Evolutionary conservation across 1,140 invertebrate species (phyloP).

Genomic region (Monomorium pharaonis): DNA sequence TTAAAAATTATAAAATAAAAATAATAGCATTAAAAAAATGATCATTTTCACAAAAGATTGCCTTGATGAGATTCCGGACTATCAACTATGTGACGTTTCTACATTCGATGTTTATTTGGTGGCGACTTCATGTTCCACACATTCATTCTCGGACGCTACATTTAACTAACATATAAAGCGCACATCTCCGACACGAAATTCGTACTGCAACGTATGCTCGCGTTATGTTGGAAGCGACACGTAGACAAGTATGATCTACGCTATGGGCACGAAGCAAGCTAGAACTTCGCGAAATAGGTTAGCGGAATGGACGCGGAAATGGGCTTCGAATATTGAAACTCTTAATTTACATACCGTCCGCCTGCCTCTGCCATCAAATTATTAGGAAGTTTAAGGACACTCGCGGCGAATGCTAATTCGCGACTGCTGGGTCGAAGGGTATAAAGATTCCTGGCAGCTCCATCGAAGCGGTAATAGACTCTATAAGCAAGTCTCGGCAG

Average conservation of each 20-base stretch:
- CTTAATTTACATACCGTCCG: slow-evolving; percentile 56
- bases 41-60: neutral
- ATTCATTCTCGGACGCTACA: slow-evolving; percentile 36
- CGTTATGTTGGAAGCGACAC: slow-evolving; percentile 22
- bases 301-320: slow-evolving; percentile 54
- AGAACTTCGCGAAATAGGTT: slow-evolving; percentile 53
- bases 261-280: slow-evolving; percentile 14
- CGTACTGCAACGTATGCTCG: neutral
- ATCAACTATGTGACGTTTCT: neutral
- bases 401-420: slow-evolving; percentile 64
- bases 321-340: slow-evolving; percentile 60
- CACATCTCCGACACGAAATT: slow-evolving; percentile 13
- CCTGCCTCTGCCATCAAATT: slow-evolving; percentile 56
- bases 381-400: slow-evolving; percentile 62
- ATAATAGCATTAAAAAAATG: neutral
- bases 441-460: slow-evolving; percentile 67
- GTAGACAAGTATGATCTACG: slow-evolving; percentile 38
- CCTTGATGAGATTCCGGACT: neutral
- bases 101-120: neutral
- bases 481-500: slow-evolving; percentile 69
- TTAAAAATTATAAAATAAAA: neutral
- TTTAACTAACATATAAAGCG: slow-evolving; percentile 41
- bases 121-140: neutral
- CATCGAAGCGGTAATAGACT: slow-evolving; percentile 71
- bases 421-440: slow-evolving; percentile 41